A percentile compares a stretch with the other conserved stretches of the same genome.
phyloP scores from a whole-genome alignment of 2,113 vertebrate genomes.

The Dicaeum eximium region DNA sequence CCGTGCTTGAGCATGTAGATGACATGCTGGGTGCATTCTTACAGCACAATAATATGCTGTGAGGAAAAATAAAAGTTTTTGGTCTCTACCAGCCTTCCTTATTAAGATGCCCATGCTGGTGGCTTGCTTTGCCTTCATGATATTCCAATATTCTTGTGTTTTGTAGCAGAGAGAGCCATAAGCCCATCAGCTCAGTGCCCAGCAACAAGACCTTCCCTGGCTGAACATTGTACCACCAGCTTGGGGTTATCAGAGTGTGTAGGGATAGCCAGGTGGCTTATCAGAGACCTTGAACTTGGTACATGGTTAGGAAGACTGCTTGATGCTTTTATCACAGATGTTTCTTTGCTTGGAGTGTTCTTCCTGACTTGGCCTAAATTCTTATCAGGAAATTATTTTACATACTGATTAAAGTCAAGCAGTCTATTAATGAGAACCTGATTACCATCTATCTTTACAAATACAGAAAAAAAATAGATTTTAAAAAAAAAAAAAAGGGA shows the following conservation, averaged over 20 bases:
- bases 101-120: not conserved
- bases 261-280: slow-evolving; percentile 57
- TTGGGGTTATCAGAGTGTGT: slow-evolving; percentile 48
- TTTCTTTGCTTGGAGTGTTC: slow-evolving; percentile 31
- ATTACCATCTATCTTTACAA: not conserved
- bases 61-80: not conserved
- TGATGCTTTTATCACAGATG: slow-evolving; percentile 57
- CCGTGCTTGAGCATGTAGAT: not conserved
- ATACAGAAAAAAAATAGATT: not conserved
- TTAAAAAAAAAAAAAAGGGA: fast-evolving
- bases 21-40: not conserved
- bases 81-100: not conserved
- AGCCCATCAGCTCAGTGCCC: slow-evolving; percentile 6
- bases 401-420: not conserved
- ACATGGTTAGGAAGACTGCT: slow-evolving; percentile 43
- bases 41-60: not conserved
- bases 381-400: not conserved
- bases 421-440: not conserved
- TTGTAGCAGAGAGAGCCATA: not conserved
- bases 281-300: slow-evolving; percentile 62
- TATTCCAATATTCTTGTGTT: not conserved
- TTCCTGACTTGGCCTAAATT: slow-evolving; percentile 30
- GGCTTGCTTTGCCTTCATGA: not conserved
- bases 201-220: slow-evolving; percentile 46
- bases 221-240: slow-evolving; percentile 59